Conservation (phyloP, 2,888 invertebrate genomes). For the Lordiphosa fenestrarum region DNA sequence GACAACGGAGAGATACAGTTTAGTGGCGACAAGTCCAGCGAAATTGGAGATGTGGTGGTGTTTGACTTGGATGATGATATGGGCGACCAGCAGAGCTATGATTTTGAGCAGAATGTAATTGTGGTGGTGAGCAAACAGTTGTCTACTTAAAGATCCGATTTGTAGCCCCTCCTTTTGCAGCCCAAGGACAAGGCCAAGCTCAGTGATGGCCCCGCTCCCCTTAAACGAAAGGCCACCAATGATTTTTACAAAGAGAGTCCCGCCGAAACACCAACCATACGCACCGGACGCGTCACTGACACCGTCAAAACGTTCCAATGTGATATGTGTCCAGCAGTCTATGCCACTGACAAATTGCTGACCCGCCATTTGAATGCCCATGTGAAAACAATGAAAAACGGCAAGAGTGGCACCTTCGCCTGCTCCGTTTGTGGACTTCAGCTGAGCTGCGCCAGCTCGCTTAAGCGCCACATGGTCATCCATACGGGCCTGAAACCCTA, state of each 20-base stretch:
- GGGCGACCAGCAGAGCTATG: slow-evolving; percentile 41
- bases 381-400: slow-evolving; percentile 82
- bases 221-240: slow-evolving; percentile 15
- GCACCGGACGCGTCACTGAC: slow-evolving; percentile 53
- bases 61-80: slow-evolving; percentile 51
- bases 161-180: slow-evolving; percentile 11
- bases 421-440: slow-evolving; percentile 84
- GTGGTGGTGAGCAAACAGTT: slow-evolving; percentile 71
- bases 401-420: slow-evolving; percentile 79
- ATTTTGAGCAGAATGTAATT: slow-evolving; percentile 80
- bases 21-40: slow-evolving; percentile 47
- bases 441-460: slow-evolving; percentile 84
- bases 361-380: slow-evolving; percentile 84
- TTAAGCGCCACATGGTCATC: slow-evolving; percentile 85
- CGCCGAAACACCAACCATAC: slow-evolving; percentile 12
- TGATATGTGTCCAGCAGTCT: slow-evolving; percentile 84
- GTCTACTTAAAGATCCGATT: neutral
- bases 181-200: slow-evolving; percentile 32
- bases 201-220: neutral
- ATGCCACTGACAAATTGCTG: slow-evolving; percentile 83
- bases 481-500: slow-evolving; percentile 83
- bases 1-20: slow-evolving; percentile 76
- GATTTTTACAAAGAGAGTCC: slow-evolving; percentile 30
- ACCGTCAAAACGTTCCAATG: slow-evolving; percentile 83
- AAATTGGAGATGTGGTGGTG: slow-evolving; percentile 61